phyloP scores from a whole-genome alignment of 2,888 invertebrate species.

The Leptopilina myrica region DNA sequence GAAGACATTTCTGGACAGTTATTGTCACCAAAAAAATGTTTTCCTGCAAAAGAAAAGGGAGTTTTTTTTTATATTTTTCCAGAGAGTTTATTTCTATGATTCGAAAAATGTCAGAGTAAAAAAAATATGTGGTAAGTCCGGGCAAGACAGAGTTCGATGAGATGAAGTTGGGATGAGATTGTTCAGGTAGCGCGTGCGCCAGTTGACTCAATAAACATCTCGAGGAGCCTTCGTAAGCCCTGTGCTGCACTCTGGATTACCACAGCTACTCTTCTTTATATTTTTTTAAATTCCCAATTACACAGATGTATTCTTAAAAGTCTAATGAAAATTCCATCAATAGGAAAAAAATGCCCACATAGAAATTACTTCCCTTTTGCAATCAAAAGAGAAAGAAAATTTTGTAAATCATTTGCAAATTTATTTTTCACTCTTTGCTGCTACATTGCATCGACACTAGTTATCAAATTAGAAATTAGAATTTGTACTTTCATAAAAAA shows the following conservation, averaged over 20 bases:
- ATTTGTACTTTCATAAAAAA: too few species aligned
- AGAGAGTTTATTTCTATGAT: not conserved
- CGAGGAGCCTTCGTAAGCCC: conserved; percentile 72
- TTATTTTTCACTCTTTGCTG: too few species aligned
- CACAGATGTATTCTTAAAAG: not conserved
- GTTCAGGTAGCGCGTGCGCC: conserved; percentile 70
- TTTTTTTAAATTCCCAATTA: conserved; percentile 12
- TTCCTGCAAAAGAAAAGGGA: not conserved
- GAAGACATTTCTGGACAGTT: too few species aligned
- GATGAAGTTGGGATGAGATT: conserved; percentile 65
- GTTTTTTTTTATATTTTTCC: not conserved
- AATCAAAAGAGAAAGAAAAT: too few species aligned
- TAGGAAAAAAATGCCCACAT: not conserved
- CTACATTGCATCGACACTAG: too few species aligned
- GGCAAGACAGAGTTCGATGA: conserved; percentile 59
- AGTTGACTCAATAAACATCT: conserved; percentile 75
- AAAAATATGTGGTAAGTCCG: not conserved
- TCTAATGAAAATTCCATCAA: not conserved
- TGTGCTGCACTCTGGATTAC: conserved; percentile 74
- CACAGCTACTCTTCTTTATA: conserved; percentile 70
- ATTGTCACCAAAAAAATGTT: too few species aligned
- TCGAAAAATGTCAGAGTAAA: conserved; percentile 44
- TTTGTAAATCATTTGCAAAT: too few species aligned
- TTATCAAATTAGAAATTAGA: too few species aligned
- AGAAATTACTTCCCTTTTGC: too few species aligned